These are phyloP conservation scores for Cynoglossus semilaevis DNA, from an alignment of 2,113 vertebrate species.

Conservation along the genomic window DNA sequence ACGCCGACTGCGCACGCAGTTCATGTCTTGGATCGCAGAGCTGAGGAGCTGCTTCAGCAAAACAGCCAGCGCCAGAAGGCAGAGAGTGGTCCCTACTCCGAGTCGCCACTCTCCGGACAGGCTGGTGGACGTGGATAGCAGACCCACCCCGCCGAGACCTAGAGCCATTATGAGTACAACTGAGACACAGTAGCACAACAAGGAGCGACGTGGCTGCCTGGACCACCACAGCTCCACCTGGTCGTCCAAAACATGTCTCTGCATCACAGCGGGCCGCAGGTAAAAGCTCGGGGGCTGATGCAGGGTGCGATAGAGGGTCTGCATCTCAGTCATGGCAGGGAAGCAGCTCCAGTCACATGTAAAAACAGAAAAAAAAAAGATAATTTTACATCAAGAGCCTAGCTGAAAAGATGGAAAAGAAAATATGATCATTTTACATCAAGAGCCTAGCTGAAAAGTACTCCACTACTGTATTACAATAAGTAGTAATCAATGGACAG, in stretches of 20 bases:
- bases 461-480: too few relatives aligned
- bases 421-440: too few relatives aligned
- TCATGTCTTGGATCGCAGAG: conserved; percentile 98
- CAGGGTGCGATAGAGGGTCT: conserved; percentile 61
- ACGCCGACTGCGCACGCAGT: conserved; percentile 85
- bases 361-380: too few relatives aligned
- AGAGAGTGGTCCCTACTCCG: conserved; percentile 85
- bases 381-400: too few relatives aligned
- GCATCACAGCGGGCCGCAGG: conserved; percentile 58
- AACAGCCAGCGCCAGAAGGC: conserved; percentile 88
- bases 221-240: conserved; percentile 97
- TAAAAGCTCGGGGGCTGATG: conserved; percentile 25
- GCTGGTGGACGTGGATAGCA: conserved; percentile 85
- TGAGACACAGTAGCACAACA: conserved; percentile 86
- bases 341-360: conserved; percentile 47
- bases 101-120: conserved; percentile 90
- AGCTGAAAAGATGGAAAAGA: too few relatives aligned
- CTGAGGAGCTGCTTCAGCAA: conserved; percentile 95
- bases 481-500: too few relatives aligned
- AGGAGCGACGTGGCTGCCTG: conserved; percentile 84
- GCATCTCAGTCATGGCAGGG: conserved; percentile 72
- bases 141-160: conserved; percentile 84
- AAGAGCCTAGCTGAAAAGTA: too few relatives aligned
- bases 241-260: conserved; percentile 80
- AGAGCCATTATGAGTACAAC: conserved; percentile 86